phyloP scores from a whole-genome alignment of 2,888 invertebrate species.

The Gasteruption jaculator region DNA sequence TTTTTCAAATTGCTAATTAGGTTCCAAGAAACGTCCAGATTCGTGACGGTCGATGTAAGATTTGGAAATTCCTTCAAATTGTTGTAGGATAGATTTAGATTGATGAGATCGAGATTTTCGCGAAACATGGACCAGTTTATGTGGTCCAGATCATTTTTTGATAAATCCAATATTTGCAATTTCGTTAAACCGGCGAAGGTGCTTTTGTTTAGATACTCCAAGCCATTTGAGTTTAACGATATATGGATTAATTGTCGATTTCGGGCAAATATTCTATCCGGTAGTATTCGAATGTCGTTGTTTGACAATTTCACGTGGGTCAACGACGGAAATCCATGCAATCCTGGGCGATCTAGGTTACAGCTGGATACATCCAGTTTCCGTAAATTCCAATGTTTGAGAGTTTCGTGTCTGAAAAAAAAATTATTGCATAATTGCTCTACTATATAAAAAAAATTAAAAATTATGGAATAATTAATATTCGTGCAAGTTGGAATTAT shows the following conservation, averaged over 20 bases:
- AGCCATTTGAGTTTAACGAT: constrained; percentile 65
- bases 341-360: constrained; percentile 49
- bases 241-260: constrained; percentile 60
- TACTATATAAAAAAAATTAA: constrained; percentile 1
- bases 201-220: constrained; percentile 58
- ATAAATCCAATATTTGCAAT: constrained; percentile 63
- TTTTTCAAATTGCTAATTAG: constrained; percentile 26
- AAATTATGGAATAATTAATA: background rate
- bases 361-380: constrained; percentile 41
- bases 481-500: constrained; percentile 3
- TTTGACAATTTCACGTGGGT: constrained; percentile 59
- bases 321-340: constrained; percentile 62
- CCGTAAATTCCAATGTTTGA: constrained; percentile 37
- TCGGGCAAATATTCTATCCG: constrained; percentile 59
- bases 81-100: constrained; percentile 59
- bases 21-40: constrained; percentile 39
- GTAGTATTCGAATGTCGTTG: constrained; percentile 61
- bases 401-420: constrained; percentile 32
- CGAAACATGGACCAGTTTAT: constrained; percentile 60
- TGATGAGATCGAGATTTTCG: constrained; percentile 59
- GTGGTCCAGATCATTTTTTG: constrained; percentile 63
- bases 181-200: constrained; percentile 60
- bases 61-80: constrained; percentile 31
- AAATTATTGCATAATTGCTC: background rate
- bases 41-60: constrained; percentile 24